Percentiles rank a stretch among this genome's conserved stretches.
These are phyloP conservation scores for Myiagra hebetior DNA, from an alignment of 2,113 vertebrate species.

Conservation along the genomic window DNA sequence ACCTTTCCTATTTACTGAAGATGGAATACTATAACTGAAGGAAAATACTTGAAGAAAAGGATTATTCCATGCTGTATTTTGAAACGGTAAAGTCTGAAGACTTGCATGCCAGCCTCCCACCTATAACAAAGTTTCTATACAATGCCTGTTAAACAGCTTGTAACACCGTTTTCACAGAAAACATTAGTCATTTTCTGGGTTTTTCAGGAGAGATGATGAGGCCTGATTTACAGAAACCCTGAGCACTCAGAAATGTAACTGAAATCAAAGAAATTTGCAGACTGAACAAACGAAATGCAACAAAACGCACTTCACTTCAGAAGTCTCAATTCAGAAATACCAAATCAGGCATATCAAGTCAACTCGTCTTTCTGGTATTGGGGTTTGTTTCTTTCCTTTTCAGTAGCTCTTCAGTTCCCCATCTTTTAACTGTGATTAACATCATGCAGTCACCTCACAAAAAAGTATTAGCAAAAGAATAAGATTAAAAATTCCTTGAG, in stretches of 20 bases:
- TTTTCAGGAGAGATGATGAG: not conserved
- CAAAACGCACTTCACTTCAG: not conserved
- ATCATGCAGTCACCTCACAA: not conserved
- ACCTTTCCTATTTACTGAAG: not conserved
- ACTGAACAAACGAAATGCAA: not conserved
- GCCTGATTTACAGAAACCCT: not conserved
- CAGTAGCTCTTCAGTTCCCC: not conserved
- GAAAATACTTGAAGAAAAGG: not conserved
- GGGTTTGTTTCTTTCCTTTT: not conserved
- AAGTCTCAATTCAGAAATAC: not conserved
- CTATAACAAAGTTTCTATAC: not conserved
- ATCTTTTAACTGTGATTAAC: not conserved
- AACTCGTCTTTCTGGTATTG: not conserved
- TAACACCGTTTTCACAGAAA: not conserved
- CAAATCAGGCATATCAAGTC: not conserved
- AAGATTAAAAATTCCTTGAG: not conserved
- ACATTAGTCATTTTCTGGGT: not conserved
- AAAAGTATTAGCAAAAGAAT: not conserved
- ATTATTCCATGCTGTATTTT: not conserved
- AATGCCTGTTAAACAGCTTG: not conserved
- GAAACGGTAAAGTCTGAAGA: not conserved
- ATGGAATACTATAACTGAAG: not conserved
- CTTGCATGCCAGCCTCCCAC: not conserved
- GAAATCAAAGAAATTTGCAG: not conserved
- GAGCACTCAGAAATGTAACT: not conserved